Conservation (phyloP, 2,113 vertebrate species). For the Trochalopteron elliotii region DNA sequence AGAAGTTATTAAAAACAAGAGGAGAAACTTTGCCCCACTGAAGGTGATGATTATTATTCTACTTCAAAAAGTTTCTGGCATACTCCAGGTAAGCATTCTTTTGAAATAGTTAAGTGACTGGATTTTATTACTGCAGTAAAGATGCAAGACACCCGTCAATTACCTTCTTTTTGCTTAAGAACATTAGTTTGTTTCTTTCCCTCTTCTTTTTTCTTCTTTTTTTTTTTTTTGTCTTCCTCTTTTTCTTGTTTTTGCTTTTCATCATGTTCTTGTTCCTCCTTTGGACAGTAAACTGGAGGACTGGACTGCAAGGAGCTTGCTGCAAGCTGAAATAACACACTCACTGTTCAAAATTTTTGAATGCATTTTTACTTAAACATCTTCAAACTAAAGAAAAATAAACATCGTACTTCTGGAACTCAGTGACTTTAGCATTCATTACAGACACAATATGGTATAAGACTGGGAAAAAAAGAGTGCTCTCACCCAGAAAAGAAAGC, state of each 20-base stretch:
- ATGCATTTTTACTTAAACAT: neutral
- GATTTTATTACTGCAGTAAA: neutral
- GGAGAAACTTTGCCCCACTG: neutral
- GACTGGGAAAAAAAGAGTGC: neutral
- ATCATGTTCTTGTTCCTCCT: neutral
- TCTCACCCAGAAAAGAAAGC: neutral
- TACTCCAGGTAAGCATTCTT: neutral
- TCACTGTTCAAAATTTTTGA: neutral
- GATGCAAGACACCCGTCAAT: neutral
- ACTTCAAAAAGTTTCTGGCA: neutral
- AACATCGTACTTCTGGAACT: neutral
- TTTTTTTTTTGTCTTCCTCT: neutral
- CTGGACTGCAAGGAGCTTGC: neutral
- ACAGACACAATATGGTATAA: neutral
- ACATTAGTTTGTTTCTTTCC: neutral
- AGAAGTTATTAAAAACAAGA: neutral
- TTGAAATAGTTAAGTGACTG: neutral
- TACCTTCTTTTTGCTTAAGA: neutral
- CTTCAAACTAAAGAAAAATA: slow-evolving; percentile 19
- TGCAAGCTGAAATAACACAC: slow-evolving; percentile 36
- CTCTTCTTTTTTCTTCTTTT: too few species aligned
- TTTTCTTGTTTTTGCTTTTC: neutral
- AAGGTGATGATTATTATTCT: neutral
- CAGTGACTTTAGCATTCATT: neutral
- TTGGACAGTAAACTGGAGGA: neutral